phyloP scores from a whole-genome alignment of 37 sponge, comb jelly and placozoan genomes.

The Corticium candelabrum region DNA sequence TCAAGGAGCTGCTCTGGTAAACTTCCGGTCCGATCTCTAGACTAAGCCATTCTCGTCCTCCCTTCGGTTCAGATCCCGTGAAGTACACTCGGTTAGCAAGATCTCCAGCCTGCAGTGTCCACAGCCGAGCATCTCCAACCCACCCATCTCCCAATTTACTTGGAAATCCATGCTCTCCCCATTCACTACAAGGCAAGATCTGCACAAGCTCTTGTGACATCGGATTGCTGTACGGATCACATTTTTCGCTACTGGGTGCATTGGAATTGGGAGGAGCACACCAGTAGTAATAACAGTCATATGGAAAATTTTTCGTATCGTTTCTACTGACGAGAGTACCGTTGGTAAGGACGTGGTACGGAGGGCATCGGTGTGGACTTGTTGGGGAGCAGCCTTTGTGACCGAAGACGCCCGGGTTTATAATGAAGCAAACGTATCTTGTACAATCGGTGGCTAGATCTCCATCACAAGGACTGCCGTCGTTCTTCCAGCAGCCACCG shows the following conservation, averaged over 20 bases:
- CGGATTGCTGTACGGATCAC: constrained; percentile 2
- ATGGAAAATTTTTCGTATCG: background rate
- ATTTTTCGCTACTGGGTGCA: background rate
- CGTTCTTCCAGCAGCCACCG: background rate
- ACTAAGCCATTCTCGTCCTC: background rate
- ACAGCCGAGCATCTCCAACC: background rate
- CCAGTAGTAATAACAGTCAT: background rate
- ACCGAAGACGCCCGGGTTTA: background rate
- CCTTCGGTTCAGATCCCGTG: background rate
- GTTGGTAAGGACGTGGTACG: background rate
- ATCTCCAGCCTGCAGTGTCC: background rate
- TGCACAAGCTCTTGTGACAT: background rate
- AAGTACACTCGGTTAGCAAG: background rate
- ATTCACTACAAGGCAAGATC: background rate
- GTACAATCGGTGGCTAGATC: background rate
- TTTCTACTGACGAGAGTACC: background rate
- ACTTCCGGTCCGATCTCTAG: background rate
- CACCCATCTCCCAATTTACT: background rate
- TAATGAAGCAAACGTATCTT: background rate
- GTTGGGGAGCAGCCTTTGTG: background rate
- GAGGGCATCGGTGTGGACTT: background rate
- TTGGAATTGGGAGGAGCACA: background rate
- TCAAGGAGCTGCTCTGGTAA: background rate
- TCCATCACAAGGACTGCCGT: background rate
- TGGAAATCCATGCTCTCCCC: background rate